Percentiles rank a stretch among this genome's conserved stretches.
Conservation (phyloP, 2,113 vertebrate species). For the Promerops cafer region DNA sequence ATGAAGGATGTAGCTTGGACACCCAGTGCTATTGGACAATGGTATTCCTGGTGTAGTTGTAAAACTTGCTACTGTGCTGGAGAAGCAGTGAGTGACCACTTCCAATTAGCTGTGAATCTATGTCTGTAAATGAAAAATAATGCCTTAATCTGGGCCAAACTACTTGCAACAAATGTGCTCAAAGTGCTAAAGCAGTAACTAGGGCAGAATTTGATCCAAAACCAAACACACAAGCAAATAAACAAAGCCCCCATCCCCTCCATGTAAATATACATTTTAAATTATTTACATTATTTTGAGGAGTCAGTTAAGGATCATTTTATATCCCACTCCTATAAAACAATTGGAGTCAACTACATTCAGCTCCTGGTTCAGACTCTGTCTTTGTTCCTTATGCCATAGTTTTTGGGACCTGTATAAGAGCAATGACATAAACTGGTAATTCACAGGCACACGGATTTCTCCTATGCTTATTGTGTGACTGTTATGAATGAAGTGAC, state of each 20-base stretch:
- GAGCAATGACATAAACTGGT: background rate
- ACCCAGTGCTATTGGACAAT: background rate
- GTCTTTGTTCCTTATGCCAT: background rate
- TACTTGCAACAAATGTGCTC: background rate
- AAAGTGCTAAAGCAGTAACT: background rate
- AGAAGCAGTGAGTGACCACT: background rate
- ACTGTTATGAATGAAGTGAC: background rate
- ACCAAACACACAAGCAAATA: background rate
- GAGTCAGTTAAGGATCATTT: background rate
- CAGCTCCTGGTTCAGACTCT: background rate
- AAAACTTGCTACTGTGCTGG: background rate
- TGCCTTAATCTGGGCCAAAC: background rate
- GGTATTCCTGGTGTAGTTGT: background rate
- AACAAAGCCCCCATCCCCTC: accelerated
- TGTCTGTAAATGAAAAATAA: background rate
- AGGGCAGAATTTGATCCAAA: background rate
- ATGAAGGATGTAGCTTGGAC: background rate
- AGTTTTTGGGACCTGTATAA: background rate
- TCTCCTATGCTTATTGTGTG: background rate
- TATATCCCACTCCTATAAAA: background rate
- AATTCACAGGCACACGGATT: accelerated
- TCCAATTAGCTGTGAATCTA: background rate
- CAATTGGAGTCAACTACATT: background rate
- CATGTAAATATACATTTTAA: background rate
- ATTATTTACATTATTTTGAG: background rate